Conservation (phyloP, 2,113 vertebrate species). For the Albula glossodonta region DNA sequence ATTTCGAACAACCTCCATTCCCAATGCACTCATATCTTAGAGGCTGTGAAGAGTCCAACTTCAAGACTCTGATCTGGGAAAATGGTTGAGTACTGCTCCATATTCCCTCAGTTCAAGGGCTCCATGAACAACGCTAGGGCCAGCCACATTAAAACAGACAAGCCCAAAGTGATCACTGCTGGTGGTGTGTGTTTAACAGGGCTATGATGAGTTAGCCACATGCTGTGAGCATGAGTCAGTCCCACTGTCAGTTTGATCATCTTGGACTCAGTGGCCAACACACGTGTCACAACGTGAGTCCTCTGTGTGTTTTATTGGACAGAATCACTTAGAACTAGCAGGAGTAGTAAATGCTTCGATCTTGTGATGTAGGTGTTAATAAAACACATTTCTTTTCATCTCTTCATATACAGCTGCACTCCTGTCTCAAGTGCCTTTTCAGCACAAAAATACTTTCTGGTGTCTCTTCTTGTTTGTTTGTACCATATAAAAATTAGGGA, state of each 20-base stretch:
- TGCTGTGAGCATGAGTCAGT: background rate
- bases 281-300: background rate
- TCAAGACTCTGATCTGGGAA: too few relatives aligned
- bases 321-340: background rate
- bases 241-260: background rate
- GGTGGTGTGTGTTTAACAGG: background rate
- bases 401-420: background rate
- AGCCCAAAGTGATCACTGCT: background rate
- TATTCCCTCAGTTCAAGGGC: too few relatives aligned
- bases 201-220: background rate
- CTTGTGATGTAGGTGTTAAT: background rate
- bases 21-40: too few relatives aligned
- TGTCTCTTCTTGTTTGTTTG: background rate
- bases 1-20: too few relatives aligned
- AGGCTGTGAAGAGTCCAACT: too few relatives aligned
- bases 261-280: background rate
- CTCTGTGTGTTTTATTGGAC: background rate
- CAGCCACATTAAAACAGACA: too few relatives aligned
- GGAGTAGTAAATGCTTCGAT: background rate
- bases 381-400: background rate
- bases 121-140: too few relatives aligned
- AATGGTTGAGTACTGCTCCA: too few relatives aligned
- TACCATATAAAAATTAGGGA: background rate
- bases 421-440: background rate
- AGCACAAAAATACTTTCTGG: background rate